Evolutionary conservation across 2,113 vertebrate genomes (phyloP).

Genomic region (Stomatorhinus ivindoensis): DNA sequence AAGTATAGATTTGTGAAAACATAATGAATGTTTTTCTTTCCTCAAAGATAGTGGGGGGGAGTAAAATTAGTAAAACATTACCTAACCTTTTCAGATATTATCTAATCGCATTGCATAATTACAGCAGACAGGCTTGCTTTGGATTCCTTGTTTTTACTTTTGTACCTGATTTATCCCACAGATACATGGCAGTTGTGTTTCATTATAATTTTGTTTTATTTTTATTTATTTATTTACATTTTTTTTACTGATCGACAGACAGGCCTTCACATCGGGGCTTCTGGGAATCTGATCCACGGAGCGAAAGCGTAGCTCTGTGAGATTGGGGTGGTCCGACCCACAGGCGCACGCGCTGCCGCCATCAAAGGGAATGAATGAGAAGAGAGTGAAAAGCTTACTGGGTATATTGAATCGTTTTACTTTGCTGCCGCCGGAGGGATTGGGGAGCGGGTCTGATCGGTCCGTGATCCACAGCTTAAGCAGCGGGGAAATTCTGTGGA

Average conservation of each 20-base stretch:
- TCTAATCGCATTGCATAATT: neutral
- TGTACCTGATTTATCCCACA: neutral
- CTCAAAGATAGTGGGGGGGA: neutral
- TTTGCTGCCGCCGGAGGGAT: constrained; percentile 46
- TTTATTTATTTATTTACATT: neutral
- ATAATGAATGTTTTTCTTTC: neutral
- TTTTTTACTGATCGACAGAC: neutral
- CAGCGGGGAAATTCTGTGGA: neutral
- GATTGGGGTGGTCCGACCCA: constrained; percentile 57
- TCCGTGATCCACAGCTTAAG: constrained; percentile 30
- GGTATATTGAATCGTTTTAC: constrained; percentile 61
- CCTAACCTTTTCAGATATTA: constrained; percentile 1
- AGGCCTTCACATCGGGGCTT: constrained; percentile 35
- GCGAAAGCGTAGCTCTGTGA: constrained; percentile 50
- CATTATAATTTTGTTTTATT: neutral
- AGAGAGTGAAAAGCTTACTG: constrained; percentile 59
- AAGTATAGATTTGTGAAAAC: neutral
- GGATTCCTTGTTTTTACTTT: neutral
- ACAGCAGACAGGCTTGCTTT: neutral
- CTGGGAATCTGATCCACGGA: constrained; percentile 44
- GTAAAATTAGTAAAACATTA: neutral
- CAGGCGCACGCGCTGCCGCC: constrained; percentile 44
- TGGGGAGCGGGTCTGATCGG: constrained; percentile 43
- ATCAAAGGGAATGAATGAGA: constrained; percentile 57
- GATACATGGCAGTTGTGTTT: neutral